Percentiles rank a stretch among this genome's conserved stretches.
Evolutionary conservation across 2,113 vertebrate genomes (phyloP).

Genomic region (Mirza zaza): DNA sequence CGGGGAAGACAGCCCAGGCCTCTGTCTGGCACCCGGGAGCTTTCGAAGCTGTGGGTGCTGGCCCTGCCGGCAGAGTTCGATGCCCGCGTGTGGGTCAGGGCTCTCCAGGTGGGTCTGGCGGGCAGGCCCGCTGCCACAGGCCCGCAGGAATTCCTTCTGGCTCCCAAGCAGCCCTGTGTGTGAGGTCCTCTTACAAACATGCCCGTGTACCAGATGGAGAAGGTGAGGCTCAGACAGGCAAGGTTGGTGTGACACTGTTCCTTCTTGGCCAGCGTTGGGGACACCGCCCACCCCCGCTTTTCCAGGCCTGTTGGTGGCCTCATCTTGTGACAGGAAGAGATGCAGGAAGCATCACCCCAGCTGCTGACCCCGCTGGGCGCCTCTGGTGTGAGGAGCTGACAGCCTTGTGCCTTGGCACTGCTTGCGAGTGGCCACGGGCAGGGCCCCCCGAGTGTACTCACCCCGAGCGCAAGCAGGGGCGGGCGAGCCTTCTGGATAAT

Average conservation of each 20-base stretch:
- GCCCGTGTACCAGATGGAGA: neutral
- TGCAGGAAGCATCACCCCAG: neutral
- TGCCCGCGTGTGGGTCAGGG: neutral
- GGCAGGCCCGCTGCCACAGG: neutral
- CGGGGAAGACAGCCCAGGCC: neutral
- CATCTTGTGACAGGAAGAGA: neutral
- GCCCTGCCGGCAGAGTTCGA: neutral
- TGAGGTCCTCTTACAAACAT: neutral
- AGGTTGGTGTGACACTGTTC: neutral
- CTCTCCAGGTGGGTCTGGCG: neutral
- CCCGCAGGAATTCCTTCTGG: rapidly evolving
- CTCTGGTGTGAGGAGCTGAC: neutral
- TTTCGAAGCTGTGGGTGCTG: neutral
- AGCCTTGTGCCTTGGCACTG: neutral
- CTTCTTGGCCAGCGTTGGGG: neutral
- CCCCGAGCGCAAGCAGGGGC: neutral
- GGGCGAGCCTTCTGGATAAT: neutral
- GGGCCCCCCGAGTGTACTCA: neutral
- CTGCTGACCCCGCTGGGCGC: neutral
- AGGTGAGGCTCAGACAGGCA: neutral
- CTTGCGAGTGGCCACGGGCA: neutral
- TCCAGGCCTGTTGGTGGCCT: neutral
- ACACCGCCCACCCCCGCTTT: neutral
- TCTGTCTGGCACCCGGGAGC: neutral
- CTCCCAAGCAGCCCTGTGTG: neutral